Conservation (phyloP, 2,797 vertebrate genomes). For the Hypotaenidia okinawae region DNA sequence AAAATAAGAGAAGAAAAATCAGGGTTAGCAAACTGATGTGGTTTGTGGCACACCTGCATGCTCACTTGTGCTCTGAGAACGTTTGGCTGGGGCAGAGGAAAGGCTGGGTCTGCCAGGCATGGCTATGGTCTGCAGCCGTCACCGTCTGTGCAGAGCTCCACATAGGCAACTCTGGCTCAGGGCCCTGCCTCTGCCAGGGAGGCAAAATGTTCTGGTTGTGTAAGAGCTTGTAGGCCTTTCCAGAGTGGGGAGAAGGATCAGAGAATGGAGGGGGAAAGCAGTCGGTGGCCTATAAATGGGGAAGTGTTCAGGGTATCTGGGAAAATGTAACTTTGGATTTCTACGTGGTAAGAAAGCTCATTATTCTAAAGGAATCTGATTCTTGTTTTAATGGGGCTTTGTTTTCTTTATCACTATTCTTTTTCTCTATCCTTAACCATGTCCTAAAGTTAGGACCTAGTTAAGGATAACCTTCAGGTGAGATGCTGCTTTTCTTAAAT, state of each 20-base stretch:
- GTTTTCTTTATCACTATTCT: neutral
- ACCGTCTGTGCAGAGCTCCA: neutral
- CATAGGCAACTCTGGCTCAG: rapidly evolving
- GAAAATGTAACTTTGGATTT: neutral
- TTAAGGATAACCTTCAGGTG: too few species aligned
- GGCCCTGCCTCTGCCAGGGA: neutral
- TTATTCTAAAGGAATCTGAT: neutral
- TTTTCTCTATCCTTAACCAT: neutral
- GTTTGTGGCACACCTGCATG: neutral
- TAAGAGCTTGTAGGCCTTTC: neutral
- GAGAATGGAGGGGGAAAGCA: neutral
- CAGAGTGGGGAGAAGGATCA: neutral
- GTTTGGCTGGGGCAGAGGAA: neutral
- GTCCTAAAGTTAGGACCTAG: neutral
- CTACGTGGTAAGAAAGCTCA: neutral
- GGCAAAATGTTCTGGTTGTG: neutral
- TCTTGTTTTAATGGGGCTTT: neutral
- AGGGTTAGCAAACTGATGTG: neutral
- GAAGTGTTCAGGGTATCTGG: neutral
- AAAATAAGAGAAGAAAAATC: too few species aligned
- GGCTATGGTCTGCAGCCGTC: neutral
- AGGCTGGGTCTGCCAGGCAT: rapidly evolving
- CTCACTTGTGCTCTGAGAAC: neutral
- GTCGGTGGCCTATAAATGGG: neutral
- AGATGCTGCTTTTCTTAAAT: neutral